phyloP scores from a whole-genome alignment of 2,888 invertebrate genomes.

The Scaeva pyrastri region DNA sequence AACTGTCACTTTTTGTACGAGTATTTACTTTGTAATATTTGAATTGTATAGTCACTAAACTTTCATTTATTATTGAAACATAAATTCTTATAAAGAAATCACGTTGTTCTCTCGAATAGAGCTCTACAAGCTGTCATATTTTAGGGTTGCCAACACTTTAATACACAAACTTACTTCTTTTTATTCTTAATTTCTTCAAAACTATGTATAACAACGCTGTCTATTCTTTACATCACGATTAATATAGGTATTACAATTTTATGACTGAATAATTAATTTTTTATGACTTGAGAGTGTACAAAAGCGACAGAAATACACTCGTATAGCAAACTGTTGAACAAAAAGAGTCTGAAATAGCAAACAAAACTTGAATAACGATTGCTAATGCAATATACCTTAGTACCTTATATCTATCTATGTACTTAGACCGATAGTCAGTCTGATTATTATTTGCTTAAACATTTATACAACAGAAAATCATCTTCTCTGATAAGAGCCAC shows the following conservation, averaged over 20 bases:
- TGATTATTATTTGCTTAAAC: slow-evolving; percentile 44
- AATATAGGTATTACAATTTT: not conserved
- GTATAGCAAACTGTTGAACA: not conserved
- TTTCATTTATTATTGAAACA: no score
- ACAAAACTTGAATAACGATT: slow-evolving; percentile 12
- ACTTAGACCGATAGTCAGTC: not conserved
- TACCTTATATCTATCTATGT: not conserved
- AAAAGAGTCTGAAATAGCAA: not conserved
- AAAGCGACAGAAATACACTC: slow-evolving; percentile 21
- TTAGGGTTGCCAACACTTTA: no score
- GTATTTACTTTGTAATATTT: no score
- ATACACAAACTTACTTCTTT: no score
- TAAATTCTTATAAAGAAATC: no score
- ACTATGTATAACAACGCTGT: slow-evolving; percentile 9
- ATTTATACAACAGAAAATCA: slow-evolving; percentile 28
- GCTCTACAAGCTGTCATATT: no score
- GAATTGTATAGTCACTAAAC: no score
- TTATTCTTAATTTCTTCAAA: no score
- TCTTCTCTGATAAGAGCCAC: slow-evolving; percentile 47
- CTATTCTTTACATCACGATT: not conserved
- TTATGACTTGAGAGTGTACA: not conserved
- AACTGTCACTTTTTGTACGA: no score
- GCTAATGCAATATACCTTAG: slow-evolving; percentile 11
- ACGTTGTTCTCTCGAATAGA: no score
- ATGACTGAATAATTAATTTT: slow-evolving; percentile 6